Conservation (phyloP, 2,888 invertebrate genomes). For the Sceliomorpha sp. region DNA sequence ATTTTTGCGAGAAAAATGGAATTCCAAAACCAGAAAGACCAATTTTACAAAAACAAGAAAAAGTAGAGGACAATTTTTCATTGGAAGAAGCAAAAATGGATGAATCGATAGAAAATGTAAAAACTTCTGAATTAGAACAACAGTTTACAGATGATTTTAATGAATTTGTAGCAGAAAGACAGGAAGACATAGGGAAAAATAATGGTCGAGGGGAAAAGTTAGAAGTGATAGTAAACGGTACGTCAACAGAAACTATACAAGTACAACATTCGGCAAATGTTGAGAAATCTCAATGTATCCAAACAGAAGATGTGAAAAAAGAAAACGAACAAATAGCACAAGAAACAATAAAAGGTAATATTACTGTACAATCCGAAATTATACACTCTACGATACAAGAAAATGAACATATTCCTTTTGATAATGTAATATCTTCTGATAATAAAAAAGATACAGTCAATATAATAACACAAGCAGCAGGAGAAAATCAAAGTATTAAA, state of each 20-base stretch:
- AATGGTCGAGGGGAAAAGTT: neutral
- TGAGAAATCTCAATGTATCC: neutral
- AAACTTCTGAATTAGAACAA: constrained; percentile 7
- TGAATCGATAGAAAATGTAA: neutral
- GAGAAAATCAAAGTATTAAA: constrained; percentile 32
- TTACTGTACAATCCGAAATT: too few relatives aligned
- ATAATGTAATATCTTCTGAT: too few relatives aligned
- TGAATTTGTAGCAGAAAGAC: neutral
- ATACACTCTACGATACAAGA: too few relatives aligned
- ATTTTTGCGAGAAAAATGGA: constrained; percentile 15
- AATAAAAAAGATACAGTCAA: neutral
- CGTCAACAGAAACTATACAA: neutral
- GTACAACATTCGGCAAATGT: too few relatives aligned
- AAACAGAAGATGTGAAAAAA: too few relatives aligned
- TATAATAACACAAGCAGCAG: too few relatives aligned
- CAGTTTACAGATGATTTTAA: constrained; percentile 44
- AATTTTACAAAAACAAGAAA: constrained; percentile 46
- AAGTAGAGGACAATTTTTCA: constrained; percentile 23
- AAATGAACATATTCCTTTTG: too few relatives aligned
- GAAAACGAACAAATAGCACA: too few relatives aligned
- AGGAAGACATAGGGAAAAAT: neutral
- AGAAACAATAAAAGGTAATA: too few relatives aligned
- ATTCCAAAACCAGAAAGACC: constrained; percentile 20
- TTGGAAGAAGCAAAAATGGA: constrained; percentile 10
- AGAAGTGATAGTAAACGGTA: constrained; percentile 3